Base-by-base conservation (phyloP, 2,888 invertebrate genomes). In the Protula sp. region DNA sequence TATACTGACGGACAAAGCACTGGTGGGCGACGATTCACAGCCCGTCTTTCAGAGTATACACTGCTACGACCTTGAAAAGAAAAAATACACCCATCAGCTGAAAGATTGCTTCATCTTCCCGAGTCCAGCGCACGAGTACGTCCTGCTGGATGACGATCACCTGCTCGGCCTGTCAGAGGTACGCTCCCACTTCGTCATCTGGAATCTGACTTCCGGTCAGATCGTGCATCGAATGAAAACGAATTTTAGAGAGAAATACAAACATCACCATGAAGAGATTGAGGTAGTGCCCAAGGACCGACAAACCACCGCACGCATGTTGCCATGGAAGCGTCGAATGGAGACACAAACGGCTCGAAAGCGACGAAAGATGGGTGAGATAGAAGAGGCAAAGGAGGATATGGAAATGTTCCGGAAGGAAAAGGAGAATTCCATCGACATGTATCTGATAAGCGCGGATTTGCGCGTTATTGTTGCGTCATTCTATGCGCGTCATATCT, bases 401-500 rank as follows among this genome's bases (percentile, higher is more conserved):
- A 50, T 71, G 3, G 77, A 77, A 47, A 72, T 72, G 27, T 51
- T 75, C 3, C 64, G 66, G 30, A 70, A 69, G 48, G 79, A 79
- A 60, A 77, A 74, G 60, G 72, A 75, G 5, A 78, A 78, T 67
- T 69, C 66, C 24, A 71, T 79, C 5, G 78, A 78, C 51, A 73
- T 74, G 63, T 79, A 72, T 59, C 62, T 78, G 3, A 68, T 79
- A 3, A 76, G 78, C 59, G 73, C 71, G 22, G 73, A 79, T 61
- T 64, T 70, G 48, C 71, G 70, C 28, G 71, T 70, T 2, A 68
- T 78, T 27, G 75, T 79, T 4, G 77, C 77, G 1, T 76, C 79
- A 0, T 78, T 72, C 66, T 78, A 75, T 62, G 77, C 76, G 3
- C 79, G 79, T 62, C 78, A 78, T 62, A 55, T 79, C 58, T 76